Conservation (phyloP, 2,113 vertebrate genomes). For the Anarhynchus alexandrinus region DNA sequence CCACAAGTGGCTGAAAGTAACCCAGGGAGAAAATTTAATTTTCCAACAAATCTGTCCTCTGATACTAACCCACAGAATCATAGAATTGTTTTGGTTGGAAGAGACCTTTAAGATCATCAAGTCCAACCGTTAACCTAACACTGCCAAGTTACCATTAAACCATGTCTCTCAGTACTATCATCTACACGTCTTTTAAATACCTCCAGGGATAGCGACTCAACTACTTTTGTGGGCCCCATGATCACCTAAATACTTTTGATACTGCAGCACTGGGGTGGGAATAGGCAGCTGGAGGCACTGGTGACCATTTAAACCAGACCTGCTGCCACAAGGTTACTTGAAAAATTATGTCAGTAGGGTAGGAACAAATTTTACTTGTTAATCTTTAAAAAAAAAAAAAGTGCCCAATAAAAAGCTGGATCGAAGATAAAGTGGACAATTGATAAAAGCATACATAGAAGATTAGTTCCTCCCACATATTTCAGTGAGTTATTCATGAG, state of each 20-base stretch:
- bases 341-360: not conserved
- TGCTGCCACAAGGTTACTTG: not conserved
- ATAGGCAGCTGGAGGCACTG: not conserved
- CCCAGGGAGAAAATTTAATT: not conserved
- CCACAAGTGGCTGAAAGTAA: not conserved
- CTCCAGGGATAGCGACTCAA: not conserved
- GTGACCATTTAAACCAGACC: not conserved
- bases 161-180: not conserved
- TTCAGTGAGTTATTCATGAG: constrained; percentile 12
- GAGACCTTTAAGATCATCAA: not conserved
- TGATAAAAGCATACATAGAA: not conserved
- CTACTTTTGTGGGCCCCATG: not conserved
- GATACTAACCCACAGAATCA: not conserved
- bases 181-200: not conserved
- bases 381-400: not conserved
- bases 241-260: not conserved
- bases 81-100: not conserved
- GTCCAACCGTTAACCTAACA: not conserved
- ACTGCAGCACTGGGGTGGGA: not conserved
- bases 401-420: not conserved
- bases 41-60: not conserved
- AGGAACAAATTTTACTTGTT: constrained; percentile 22
- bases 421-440: constrained; percentile 9
- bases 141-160: not conserved
- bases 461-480: not conserved